Conservation (phyloP, 2,888 invertebrate species). For the Macaria notata region DNA sequence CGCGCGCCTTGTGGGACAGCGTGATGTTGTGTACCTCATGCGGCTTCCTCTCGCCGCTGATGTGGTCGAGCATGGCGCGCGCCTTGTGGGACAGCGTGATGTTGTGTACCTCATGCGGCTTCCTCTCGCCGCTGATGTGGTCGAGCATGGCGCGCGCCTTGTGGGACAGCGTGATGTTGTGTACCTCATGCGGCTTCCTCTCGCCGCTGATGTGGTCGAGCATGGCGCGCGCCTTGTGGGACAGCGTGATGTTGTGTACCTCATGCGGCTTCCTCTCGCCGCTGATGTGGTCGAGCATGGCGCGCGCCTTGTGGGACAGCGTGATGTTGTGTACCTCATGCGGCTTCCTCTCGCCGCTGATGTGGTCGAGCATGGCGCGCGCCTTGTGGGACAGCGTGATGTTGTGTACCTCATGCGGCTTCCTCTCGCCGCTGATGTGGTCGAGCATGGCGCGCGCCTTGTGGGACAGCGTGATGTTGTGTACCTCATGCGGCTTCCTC, state of each 20-base stretch:
- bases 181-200: constrained; percentile 54
- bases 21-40: constrained; percentile 78
- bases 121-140: constrained; percentile 58
- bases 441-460: constrained; percentile 73
- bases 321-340: constrained; percentile 78
- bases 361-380: constrained; percentile 66
- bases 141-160: constrained; percentile 73
- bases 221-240: constrained; percentile 75
- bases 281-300: constrained; percentile 63
- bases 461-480: constrained; percentile 82
- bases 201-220: constrained; percentile 62
- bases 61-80: constrained; percentile 66
- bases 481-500: constrained; percentile 54
- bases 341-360: constrained; percentile 55
- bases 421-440: constrained; percentile 58
- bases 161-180: constrained; percentile 82
- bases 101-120: constrained; percentile 70
- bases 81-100: constrained; percentile 80
- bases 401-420: constrained; percentile 70
- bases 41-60: constrained; percentile 55
- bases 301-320: constrained; percentile 77
- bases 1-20: constrained; percentile 77
- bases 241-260: constrained; percentile 81
- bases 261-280: constrained; percentile 54
- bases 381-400: constrained; percentile 80